phyloP scores from a whole-genome alignment of 2,797 vertebrate species.

The Sorex maritimensis region DNA sequence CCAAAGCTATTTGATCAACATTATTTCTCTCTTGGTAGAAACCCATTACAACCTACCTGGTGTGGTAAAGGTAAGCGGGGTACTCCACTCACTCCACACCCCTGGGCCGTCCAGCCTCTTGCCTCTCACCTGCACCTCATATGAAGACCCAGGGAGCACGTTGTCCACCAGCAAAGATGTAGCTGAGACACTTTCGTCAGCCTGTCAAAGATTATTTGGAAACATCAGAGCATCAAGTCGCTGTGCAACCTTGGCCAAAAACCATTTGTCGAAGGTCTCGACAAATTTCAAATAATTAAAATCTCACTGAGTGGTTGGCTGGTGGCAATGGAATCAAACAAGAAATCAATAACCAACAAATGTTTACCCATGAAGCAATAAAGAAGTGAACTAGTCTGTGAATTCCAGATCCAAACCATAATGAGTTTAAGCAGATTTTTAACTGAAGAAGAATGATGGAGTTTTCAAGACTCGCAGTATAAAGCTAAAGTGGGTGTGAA shows the following conservation, averaged over 20 bases:
- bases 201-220: slow-evolving; percentile 86
- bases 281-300: slow-evolving; percentile 23
- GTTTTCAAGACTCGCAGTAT: background rate
- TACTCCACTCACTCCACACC: slow-evolving; percentile 96
- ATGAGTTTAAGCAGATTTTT: background rate
- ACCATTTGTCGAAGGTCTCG: background rate
- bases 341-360: slow-evolving; percentile 36
- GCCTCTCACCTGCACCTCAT: slow-evolving; percentile 92
- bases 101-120: slow-evolving; percentile 85
- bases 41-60: slow-evolving; percentile 90
- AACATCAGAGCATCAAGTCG: background rate
- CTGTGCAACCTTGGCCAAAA: background rate
- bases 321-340: background rate
- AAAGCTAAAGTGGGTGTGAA: background rate
- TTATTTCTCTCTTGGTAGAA: background rate
- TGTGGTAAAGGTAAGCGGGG: slow-evolving; percentile 88
- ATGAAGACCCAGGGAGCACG: slow-evolving; percentile 89
- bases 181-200: slow-evolving; percentile 83
- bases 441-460: background rate
- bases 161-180: slow-evolving; percentile 88
- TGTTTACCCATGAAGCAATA: background rate
- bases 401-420: background rate
- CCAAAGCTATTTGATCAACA: background rate
- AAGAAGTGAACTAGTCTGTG: background rate
- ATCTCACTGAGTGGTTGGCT: background rate